Evolutionary conservation across 53 echinoderm and acorn worm species (phyloP), one percentile per base, ranked within the genome.

Genomic region (Holothuria scabra): DNA sequence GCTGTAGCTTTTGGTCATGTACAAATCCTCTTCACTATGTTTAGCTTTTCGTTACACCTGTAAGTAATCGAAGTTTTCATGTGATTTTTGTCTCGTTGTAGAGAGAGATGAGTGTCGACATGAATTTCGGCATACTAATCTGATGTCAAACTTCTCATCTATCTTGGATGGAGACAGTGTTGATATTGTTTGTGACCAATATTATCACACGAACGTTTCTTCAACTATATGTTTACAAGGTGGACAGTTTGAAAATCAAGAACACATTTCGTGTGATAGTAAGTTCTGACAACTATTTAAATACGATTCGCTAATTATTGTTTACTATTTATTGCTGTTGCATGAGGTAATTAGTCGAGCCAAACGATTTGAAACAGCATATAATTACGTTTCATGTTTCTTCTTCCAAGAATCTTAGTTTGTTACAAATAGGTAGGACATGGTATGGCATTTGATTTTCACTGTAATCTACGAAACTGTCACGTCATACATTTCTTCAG

Each of bases 131-230:
- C 71, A 71, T 14, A 48, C 71, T 2, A 41, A 11, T 46, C 23
- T 71, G 71, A 24, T 44, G 20, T 71, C 71, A 0, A n/a, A 23
- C 37, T 71, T 25, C 28, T 1, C 41, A 12, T 46, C 46, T 44
- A 34, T 71, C 71, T 25, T 41, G 16, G 41, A 38, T 7, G 71
- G 72, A 72, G 72, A 72, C 12, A 24, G 26, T 12, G 72, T 72
- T 24, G 23, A 72, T 22, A 48, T 72, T 8, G 72, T 72, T 25
- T 72, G 72, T 44, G 72, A 72, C 46, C 44, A 44, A 23, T 72
- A 72, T 44, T 72, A 72, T 48, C 72, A 72, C 30, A 14, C 72
- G 25, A 28, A 44, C 72, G 23, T 52, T 0, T 6, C 52, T 1
- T 44, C 26, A 11, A 12, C 72, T 72, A 22, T 48, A 16, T 72